Evolutionary conservation across 2,113 vertebrate species (phyloP).

Genomic region (Pyxicephalus adspersus): DNA sequence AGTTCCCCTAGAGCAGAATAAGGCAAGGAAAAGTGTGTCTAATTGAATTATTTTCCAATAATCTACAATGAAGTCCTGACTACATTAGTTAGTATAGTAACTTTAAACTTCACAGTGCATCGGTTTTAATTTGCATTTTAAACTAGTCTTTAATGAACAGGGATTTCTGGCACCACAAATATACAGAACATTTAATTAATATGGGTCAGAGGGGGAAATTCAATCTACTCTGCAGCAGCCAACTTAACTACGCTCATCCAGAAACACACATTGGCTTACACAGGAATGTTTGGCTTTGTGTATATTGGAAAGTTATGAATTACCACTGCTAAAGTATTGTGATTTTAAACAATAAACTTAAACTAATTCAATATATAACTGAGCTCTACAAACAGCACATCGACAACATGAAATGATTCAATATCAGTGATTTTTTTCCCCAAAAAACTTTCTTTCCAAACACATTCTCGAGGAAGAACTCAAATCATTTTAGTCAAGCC

Average conservation of each 20-base stretch:
- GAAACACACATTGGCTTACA: constrained; percentile 19
- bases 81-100: constrained; percentile 12
- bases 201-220: constrained; percentile 16
- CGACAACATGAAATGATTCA: not conserved
- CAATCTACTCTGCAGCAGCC: constrained; percentile 14
- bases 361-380: constrained; percentile 14
- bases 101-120: not conserved
- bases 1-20: too few relatives aligned
- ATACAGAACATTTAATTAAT: constrained; percentile 11
- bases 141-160: constrained; percentile 2
- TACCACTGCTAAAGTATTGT: constrained; percentile 8
- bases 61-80: not conserved
- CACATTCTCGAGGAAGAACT: not conserved
- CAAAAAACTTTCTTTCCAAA: constrained; percentile 16
- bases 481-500: not conserved
- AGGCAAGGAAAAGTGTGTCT: too few relatives aligned
- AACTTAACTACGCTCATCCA: constrained; percentile 5
- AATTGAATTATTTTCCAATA: too few relatives aligned
- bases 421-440: not conserved
- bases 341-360: constrained; percentile 27
- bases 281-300: constrained; percentile 19
- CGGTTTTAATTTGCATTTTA: not conserved
- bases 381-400: constrained; percentile 4
- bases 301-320: constrained; percentile 10
- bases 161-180: constrained; percentile 2